Evolutionary conservation across 1,140 invertebrate genomes (phyloP).

Genomic region (Tenebrio molitor): DNA sequence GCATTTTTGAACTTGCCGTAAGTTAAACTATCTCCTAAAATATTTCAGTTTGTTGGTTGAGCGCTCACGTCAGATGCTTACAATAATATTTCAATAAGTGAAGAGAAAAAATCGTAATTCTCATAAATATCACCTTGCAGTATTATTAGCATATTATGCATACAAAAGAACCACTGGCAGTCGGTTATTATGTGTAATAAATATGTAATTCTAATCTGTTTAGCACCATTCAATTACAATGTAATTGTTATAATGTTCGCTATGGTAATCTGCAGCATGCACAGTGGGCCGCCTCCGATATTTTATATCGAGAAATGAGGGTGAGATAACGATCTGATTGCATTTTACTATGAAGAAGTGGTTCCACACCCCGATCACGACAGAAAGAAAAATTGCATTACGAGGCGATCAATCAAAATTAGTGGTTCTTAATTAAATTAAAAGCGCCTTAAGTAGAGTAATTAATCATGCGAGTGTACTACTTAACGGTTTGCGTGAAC

Average conservation of each 20-base stretch:
- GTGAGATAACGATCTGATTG: neutral
- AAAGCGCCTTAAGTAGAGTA: neutral
- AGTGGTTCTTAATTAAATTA: slow-evolving; percentile 23
- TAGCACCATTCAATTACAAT: slow-evolving; percentile 35
- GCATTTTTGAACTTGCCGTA: slow-evolving; percentile 10
- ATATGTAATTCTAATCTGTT: slow-evolving; percentile 34
- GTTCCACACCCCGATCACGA: neutral
- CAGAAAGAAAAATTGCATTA: neutral
- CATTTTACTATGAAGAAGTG: no score
- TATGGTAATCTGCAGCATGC: slow-evolving; percentile 5
- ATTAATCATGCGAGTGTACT: slow-evolving; percentile 7
- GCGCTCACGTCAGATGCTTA: neutral
- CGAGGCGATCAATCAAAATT: slow-evolving; percentile 18
- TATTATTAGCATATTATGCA: slow-evolving; percentile 30
- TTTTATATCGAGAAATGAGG: slow-evolving; percentile 7
- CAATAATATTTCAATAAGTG: slow-evolving; percentile 9
- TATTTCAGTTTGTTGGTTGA: neutral
- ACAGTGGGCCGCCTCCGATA: neutral
- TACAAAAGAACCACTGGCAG: slow-evolving; percentile 21
- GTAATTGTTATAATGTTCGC: slow-evolving; percentile 17
- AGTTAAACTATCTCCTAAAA: neutral
- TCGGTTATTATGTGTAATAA: slow-evolving; percentile 26
- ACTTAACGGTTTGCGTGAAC: slow-evolving; percentile 1
- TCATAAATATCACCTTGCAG: slow-evolving; percentile 15
- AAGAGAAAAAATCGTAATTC: slow-evolving; percentile 10